A percentile compares a stretch with the other conserved stretches of the same genome.
phyloP scores from a whole-genome alignment of 2,888 invertebrate species.

The Phyllotreta cruciferae region DNA sequence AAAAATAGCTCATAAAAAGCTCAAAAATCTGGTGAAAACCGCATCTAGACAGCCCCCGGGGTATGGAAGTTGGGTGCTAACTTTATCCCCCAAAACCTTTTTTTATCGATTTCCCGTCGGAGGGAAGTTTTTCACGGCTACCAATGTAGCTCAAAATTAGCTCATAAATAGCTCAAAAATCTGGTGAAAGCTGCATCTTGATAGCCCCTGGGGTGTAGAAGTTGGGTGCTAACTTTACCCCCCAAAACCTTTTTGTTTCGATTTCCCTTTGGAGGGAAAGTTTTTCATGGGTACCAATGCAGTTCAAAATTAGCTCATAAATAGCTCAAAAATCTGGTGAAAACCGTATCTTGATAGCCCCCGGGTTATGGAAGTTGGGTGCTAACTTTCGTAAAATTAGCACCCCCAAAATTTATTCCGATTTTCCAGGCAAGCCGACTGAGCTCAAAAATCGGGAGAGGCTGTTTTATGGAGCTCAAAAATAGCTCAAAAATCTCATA shows the following conservation, averaged over 20 bases:
- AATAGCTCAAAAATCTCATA: neutral
- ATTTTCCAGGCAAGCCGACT: neutral
- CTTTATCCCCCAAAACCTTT: too few species aligned
- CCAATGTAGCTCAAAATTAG: neutral
- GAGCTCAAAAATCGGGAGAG: neutral
- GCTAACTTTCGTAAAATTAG: neutral
- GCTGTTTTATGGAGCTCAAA: too few species aligned
- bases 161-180: neutral
- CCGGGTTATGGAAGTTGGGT: neutral
- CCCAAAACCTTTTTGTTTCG: neutral
- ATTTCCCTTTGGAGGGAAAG: neutral
- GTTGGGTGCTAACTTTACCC: slow-evolving; percentile 1
- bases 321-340: neutral
- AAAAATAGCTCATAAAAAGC: too few species aligned
- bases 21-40: too few species aligned
- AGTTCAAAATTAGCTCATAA: neutral
- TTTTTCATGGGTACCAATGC: neutral
- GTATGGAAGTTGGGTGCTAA: too few species aligned
- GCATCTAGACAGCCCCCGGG: too few species aligned
- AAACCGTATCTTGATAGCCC: neutral
- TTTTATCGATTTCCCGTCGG: too few species aligned
- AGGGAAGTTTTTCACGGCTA: neutral
- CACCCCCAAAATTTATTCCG: neutral
- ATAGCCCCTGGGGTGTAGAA: neutral
- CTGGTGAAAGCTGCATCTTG: neutral